Evolutionary conservation across 1,140 invertebrate genomes (phyloP), one percentile per base, ranked within the genome.

Genomic region (Ctenoplectra terminalis): DNA sequence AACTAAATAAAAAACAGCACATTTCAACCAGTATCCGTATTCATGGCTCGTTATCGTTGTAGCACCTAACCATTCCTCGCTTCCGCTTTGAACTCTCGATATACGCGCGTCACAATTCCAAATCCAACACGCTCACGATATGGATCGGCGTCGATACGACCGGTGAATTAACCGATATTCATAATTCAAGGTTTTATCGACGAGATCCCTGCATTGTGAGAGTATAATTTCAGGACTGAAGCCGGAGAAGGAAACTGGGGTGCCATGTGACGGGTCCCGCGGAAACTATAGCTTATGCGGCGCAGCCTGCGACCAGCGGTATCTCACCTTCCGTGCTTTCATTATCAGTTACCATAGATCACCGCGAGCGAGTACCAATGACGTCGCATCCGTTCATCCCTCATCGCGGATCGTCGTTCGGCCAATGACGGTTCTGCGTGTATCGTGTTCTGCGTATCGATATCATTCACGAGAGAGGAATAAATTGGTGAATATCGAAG

Each of bases 341-440:
- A 94, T 93, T 93, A 93, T 94, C 92, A 93, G 89, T 82, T 86
- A 79, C 87, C 90, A 93, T 94, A 92, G 89, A 93, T 93, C 92
- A 93, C 81, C 70, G 77, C 70, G 77, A 70, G 74, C 83, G 87
- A 83, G 81, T 82, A 80, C 66, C 87, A 85, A 85, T 90, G 90
- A 91, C 91, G 90, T 90, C 89, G 91, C 88, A 90, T 92, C 92
- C 92, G 92, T 92, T 88, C 91, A 93, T 93, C 89, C 86, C 85
- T 93, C 92, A 92, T 92, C 73, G 89, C 87, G 89, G 90, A 90
- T 91, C 86, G 90, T 81, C 88, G 84, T 83, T 82, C 52, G 23
- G 34, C 43, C 34, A 52, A 69, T 77, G 37, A 58, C 50, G 58
- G 11, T 23, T 20, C 60, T 1, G 37, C 34, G 61, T 60, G 31